phyloP scores from a whole-genome alignment of 2,113 vertebrate species.

The Pygathrix nemaeus region DNA sequence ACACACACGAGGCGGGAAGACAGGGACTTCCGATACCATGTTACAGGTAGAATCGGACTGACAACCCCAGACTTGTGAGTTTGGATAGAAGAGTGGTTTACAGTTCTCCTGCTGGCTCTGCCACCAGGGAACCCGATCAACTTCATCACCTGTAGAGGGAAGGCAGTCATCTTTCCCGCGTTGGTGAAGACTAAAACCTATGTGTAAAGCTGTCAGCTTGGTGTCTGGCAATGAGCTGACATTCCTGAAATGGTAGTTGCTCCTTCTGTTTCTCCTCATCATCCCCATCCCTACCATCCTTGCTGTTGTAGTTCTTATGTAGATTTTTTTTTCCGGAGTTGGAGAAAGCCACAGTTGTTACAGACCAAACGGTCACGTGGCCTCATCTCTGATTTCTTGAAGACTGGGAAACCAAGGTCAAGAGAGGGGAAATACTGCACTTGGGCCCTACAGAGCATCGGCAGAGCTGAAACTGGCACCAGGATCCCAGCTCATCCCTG shows the following conservation, averaged over 20 bases:
- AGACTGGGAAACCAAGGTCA: neutral
- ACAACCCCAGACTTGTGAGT: too few species aligned
- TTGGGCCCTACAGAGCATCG: fast-evolving
- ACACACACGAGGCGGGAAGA: neutral
- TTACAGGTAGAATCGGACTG: fast-evolving
- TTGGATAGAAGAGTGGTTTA: fast-evolving
- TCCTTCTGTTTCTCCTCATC: fast-evolving
- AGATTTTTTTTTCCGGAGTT: neutral
- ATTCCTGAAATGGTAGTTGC: fast-evolving
- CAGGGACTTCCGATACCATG: fast-evolving
- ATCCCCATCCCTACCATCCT: fast-evolving
- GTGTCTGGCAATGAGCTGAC: neutral
- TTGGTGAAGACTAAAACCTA: neutral
- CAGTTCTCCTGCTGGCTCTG: fast-evolving
- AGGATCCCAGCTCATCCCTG: neutral
- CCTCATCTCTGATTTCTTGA: neutral
- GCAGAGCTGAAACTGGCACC: neutral
- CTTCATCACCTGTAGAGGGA: neutral
- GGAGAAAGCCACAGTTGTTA: neutral
- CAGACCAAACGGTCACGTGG: neutral
- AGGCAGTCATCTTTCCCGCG: fast-evolving
- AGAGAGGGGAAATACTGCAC: fast-evolving
- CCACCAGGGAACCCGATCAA: fast-evolving
- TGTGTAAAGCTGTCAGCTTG: fast-evolving
- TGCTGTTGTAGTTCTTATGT: fast-evolving